These are phyloP conservation scores for Pyrochroa serraticornis DNA, from an alignment of 2,888 invertebrate species.

Conservation along the genomic window DNA sequence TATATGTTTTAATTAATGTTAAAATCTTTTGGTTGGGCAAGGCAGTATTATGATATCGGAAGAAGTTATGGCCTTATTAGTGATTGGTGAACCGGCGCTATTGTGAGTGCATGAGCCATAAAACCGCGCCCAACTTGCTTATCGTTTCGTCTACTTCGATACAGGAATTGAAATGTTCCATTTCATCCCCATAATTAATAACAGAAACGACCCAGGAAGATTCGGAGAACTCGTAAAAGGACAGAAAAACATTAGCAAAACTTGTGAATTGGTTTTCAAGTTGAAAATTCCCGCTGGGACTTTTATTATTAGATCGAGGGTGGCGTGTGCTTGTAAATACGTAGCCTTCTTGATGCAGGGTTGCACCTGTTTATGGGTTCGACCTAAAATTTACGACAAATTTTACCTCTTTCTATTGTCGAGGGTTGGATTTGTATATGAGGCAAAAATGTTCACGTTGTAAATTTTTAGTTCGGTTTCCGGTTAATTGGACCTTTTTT, in stretches of 20 bases:
- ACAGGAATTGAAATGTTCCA: neutral
- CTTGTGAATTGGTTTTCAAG: slow-evolving; percentile 40
- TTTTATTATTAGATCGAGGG: slow-evolving; percentile 38
- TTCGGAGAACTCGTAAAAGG: slow-evolving; percentile 23
- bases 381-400: slow-evolving; percentile 42
- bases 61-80: slow-evolving; percentile 55
- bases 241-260: slow-evolving; percentile 15
- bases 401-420: slow-evolving; percentile 32
- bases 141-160: slow-evolving; percentile 25
- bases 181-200: no score
- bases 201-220: slow-evolving; percentile 34
- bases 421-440: slow-evolving; percentile 33
- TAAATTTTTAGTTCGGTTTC: slow-evolving; percentile 37
- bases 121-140: slow-evolving; percentile 50
- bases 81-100: slow-evolving; percentile 50
- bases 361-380: slow-evolving; percentile 52
- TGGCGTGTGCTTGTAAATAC: slow-evolving; percentile 42
- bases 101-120: slow-evolving; percentile 51
- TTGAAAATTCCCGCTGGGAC: slow-evolving; percentile 40
- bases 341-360: slow-evolving; percentile 35
- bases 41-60: slow-evolving; percentile 53
- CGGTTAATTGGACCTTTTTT: slow-evolving; percentile 10
- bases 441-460: slow-evolving; percentile 36
- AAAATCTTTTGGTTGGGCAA: slow-evolving; percentile 38
- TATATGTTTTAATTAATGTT: slow-evolving; percentile 51